Evolutionary conservation across 2,888 invertebrate species (phyloP).

Genomic region (Craniophora ligustri): DNA sequence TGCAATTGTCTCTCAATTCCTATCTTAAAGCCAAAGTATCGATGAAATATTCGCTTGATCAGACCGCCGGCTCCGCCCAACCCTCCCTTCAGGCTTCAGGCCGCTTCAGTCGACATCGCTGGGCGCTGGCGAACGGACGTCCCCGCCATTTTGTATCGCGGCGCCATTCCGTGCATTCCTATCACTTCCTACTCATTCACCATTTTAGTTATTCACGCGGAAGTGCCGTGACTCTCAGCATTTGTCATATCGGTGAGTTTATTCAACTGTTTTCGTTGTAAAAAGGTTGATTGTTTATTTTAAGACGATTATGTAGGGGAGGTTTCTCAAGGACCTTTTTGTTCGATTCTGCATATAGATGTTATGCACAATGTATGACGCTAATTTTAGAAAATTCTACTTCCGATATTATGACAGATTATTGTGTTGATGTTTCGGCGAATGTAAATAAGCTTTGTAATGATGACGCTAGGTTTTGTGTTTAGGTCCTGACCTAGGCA

Average conservation of each 20-base stretch:
- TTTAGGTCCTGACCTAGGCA: slow-evolving; percentile 46
- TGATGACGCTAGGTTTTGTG: slow-evolving; percentile 20
- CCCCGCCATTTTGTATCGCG: slow-evolving; percentile 67
- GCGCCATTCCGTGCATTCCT: slow-evolving; percentile 70
- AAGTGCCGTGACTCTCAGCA: slow-evolving; percentile 11
- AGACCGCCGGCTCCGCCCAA: slow-evolving; percentile 66
- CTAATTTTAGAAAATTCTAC: slow-evolving; percentile 1
- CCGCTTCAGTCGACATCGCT: slow-evolving; percentile 76
- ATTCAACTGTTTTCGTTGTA: background rate
- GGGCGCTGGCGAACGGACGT: slow-evolving; percentile 69
- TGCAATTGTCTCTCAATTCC: slow-evolving; percentile 54
- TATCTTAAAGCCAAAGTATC: slow-evolving; percentile 56
- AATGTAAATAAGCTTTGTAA: slow-evolving; percentile 26
- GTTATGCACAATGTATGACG: slow-evolving; percentile 14
- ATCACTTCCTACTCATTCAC: slow-evolving; percentile 61
- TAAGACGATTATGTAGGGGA: slow-evolving; percentile 26
- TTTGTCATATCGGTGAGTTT: slow-evolving; percentile 35
- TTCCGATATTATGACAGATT: slow-evolving; percentile 3
- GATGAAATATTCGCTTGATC: slow-evolving; percentile 58
- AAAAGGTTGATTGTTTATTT: slow-evolving; percentile 29
- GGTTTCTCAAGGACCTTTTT: slow-evolving; percentile 58
- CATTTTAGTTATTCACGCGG: slow-evolving; percentile 27
- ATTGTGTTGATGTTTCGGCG: slow-evolving; percentile 16
- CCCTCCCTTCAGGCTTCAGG: slow-evolving; percentile 79
- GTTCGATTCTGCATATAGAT: slow-evolving; percentile 41